A percentile compares a stretch with the other conserved stretches of the same genome.
Evolutionary conservation across 2,113 vertebrate species (phyloP).

Genomic region (Psilopsiagon aurifrons): DNA sequence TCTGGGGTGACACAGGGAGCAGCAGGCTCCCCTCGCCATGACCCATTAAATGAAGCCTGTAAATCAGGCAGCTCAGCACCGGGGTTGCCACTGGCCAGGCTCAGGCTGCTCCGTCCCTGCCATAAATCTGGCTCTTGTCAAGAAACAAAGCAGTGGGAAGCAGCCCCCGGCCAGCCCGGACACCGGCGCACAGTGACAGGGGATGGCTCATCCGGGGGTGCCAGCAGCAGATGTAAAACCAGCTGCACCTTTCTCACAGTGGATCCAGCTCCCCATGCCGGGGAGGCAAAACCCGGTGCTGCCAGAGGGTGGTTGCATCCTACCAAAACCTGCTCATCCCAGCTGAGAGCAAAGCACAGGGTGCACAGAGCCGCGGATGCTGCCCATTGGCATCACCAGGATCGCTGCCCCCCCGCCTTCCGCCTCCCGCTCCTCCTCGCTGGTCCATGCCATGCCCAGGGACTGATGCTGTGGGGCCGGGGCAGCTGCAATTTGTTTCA

Average conservation of each 20-base stretch:
- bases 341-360: not conserved
- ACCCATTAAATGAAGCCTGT: not conserved
- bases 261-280: accelerated
- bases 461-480: accelerated
- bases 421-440: not conserved
- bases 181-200: not conserved
- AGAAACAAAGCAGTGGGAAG: not conserved
- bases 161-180: not conserved
- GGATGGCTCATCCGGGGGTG: not conserved
- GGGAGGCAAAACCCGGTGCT: not conserved
- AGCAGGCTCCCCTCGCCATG: accelerated
- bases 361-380: not conserved
- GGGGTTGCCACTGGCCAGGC: not conserved
- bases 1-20: not conserved
- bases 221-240: not conserved
- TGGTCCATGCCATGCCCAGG: accelerated
- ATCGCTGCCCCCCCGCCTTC: not conserved
- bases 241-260: not conserved
- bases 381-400: accelerated
- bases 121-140: not conserved
- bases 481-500: conserved; percentile 52
- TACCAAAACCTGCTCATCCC: not conserved
- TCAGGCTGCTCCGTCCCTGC: not conserved
- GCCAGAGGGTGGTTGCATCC: not conserved
- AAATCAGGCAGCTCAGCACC: not conserved